phyloP scores from a whole-genome alignment of 2,113 vertebrate species.

The Halcyon malimbica region DNA sequence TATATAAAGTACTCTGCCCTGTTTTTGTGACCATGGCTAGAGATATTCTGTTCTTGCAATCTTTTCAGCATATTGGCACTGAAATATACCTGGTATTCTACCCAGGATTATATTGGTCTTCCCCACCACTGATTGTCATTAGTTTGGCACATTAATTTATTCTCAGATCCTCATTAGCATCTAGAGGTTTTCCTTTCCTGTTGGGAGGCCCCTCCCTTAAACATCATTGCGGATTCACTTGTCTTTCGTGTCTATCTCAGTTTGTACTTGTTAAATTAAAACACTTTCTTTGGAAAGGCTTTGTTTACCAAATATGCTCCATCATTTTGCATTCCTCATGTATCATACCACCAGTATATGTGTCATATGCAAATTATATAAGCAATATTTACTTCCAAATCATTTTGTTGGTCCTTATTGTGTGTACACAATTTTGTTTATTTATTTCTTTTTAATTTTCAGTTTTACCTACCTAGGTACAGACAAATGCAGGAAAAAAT shows the following conservation, averaged over 20 bases:
- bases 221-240: not conserved
- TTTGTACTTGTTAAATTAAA: not conserved
- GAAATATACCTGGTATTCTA: not conserved
- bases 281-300: not conserved
- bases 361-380: not conserved
- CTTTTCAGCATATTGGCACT: not conserved
- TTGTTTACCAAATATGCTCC: not conserved
- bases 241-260: not conserved
- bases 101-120: not conserved
- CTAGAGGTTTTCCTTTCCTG: not conserved
- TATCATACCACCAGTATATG: not conserved
- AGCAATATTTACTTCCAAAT: not conserved
- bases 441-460: not conserved
- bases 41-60: not conserved
- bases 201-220: not conserved
- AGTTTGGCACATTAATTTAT: not conserved
- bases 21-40: not conserved
- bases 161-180: not conserved
- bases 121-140: not conserved
- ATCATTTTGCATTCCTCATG: not conserved
- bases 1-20: not conserved
- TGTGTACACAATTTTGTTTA: not conserved
- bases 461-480: not conserved
- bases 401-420: rapidly evolving
- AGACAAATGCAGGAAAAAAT: not conserved